Evolutionary conservation across 2,797 vertebrate genomes (phyloP).

Genomic region (Oreochromis grahami): DNA sequence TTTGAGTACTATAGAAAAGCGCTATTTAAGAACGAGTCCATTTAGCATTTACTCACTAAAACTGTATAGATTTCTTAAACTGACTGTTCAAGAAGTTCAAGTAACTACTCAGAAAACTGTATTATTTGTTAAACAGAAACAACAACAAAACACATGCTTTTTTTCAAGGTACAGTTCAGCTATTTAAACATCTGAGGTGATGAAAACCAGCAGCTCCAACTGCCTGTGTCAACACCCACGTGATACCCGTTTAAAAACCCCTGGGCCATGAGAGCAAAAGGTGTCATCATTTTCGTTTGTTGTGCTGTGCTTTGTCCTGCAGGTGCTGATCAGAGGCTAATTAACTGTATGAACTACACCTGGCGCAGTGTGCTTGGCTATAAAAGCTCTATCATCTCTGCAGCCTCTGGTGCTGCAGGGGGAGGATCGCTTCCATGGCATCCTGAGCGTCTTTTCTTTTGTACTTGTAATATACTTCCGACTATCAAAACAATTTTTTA

Average conservation of each 20-base stretch:
- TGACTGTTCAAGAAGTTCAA: not conserved
- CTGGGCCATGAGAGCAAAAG: not conserved
- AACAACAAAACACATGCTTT: not conserved
- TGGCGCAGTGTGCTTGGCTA: accelerated
- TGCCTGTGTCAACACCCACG: not conserved
- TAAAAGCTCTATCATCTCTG: not conserved
- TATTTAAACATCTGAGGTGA: not conserved
- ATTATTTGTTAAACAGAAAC: not conserved
- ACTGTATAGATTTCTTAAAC: not conserved
- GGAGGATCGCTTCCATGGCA: not conserved
- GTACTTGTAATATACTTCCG: accelerated
- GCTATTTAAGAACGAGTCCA: not conserved
- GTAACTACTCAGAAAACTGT: not conserved
- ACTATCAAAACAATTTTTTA: not conserved
- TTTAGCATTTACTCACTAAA: not conserved
- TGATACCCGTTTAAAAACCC: not conserved
- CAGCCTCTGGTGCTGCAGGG: not conserved
- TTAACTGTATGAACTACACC: not conserved
- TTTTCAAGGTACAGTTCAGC: not conserved
- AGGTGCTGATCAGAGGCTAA: not conserved
- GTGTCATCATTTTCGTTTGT: not conserved
- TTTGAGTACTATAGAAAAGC: not conserved
- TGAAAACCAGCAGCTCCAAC: not conserved
- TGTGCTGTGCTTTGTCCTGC: not conserved
- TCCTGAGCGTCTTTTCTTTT: accelerated